Evolutionary conservation across 2,797 vertebrate species (phyloP).

Genomic region (Dicrostonyx torquatus): DNA sequence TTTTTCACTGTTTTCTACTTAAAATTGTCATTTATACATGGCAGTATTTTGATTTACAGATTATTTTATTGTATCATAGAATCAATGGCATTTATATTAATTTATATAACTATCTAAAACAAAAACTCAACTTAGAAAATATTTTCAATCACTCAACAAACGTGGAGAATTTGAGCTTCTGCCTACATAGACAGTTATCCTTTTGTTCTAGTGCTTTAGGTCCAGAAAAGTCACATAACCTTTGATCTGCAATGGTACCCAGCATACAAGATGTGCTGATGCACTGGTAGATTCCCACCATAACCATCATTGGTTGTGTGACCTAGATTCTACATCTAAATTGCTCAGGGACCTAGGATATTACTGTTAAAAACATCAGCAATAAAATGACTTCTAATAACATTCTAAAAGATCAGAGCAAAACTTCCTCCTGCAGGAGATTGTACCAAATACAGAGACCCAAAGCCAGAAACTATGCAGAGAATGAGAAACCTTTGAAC

Average conservation of each 20-base stretch:
- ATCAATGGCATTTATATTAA: background rate
- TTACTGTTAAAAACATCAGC: background rate
- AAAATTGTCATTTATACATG: constrained; percentile 27
- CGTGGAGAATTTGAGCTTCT: background rate
- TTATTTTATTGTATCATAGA: background rate
- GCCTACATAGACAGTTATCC: no score
- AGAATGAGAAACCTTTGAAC: background rate
- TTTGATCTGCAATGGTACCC: no score
- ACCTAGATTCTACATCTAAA: background rate
- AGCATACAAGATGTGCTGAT: no score
- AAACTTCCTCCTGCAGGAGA: background rate
- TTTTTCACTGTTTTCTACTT: constrained; percentile 19
- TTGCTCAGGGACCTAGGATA: background rate
- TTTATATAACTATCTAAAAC: constrained; percentile 25
- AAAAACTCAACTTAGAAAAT: constrained; percentile 3
- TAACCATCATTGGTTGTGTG: no score
- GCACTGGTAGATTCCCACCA: background rate
- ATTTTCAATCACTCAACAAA: background rate
- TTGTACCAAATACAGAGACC: background rate
- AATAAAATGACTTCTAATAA: background rate
- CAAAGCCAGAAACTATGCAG: background rate
- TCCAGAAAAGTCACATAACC: background rate
- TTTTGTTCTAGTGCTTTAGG: background rate
- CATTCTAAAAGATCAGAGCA: background rate
- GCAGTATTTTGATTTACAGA: background rate